A percentile compares a stretch with the other conserved stretches of the same genome.
These are phyloP conservation scores for Drosophila kurseongensis DNA, from an alignment of 1,140 invertebrate genomes.

Conservation along the genomic window DNA sequence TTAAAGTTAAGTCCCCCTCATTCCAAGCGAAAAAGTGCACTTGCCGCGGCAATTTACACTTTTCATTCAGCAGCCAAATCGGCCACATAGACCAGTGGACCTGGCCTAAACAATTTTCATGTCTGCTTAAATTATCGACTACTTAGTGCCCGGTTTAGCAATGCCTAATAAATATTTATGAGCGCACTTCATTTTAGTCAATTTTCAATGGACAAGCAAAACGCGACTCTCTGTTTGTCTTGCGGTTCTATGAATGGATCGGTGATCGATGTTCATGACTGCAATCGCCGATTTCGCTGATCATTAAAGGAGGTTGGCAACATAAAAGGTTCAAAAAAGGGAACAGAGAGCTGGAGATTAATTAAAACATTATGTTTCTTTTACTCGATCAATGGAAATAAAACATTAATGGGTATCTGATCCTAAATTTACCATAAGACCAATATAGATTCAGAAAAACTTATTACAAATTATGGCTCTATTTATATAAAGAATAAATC, in stretches of 20 bases:
- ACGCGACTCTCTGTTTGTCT: constrained; percentile 8
- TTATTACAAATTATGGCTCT: no score
- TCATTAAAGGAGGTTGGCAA: background rate
- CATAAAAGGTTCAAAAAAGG: constrained; percentile 14
- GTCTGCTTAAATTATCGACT: constrained; percentile 73
- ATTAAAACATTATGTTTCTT: constrained; percentile 4
- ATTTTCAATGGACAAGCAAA: constrained; percentile 44
- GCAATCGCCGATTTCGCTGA: constrained; percentile 4
- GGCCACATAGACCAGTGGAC: constrained; percentile 28
- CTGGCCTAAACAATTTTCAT: constrained; percentile 62
- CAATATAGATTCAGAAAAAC: no score
- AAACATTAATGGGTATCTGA: no score
- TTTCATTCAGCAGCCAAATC: constrained; percentile 46
- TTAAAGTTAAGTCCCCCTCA: background rate
- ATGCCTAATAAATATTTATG: constrained; percentile 77
- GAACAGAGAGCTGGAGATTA: background rate
- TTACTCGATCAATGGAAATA: background rate
- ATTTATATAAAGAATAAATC: no score
- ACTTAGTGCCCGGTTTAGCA: constrained; percentile 75
- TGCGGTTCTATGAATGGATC: constrained; percentile 55
- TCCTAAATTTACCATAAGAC: no score
- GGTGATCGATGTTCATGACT: constrained; percentile 10
- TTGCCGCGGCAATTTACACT: constrained; percentile 67
- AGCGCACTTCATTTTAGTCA: constrained; percentile 64
- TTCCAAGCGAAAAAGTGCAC: constrained; percentile 4